Evolutionary conservation across 2,797 vertebrate species (phyloP).

Genomic region (Danio kyathit): DNA sequence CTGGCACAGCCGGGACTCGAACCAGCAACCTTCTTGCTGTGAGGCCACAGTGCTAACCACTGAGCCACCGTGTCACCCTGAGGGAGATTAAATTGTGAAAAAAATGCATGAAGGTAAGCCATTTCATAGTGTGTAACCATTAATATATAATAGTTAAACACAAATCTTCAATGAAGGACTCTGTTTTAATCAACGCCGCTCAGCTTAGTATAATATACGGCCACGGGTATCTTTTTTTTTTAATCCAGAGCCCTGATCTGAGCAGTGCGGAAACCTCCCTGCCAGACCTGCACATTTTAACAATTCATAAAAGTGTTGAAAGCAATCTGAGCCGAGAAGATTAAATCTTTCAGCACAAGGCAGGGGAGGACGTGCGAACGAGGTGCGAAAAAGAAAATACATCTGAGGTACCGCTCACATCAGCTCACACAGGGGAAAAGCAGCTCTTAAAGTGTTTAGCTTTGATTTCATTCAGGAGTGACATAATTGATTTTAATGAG

Average conservation of each 20-base stretch:
- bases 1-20: too few species aligned
- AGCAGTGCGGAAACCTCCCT: slow-evolving; percentile 44
- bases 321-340: slow-evolving; percentile 83
- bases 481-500: slow-evolving; percentile 87
- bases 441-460: slow-evolving; percentile 83
- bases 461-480: slow-evolving; percentile 87
- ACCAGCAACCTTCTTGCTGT: too few species aligned
- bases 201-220: too few species aligned
- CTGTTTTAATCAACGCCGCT: too few species aligned
- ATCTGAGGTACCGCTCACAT: slow-evolving; percentile 88
- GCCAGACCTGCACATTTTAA: slow-evolving; percentile 78
- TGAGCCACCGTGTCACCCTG: too few species aligned
- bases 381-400: slow-evolving; percentile 70
- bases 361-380: slow-evolving; percentile 57
- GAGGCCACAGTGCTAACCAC: too few species aligned
- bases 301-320: slow-evolving; percentile 89
- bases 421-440: slow-evolving; percentile 78
- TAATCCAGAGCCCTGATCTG: slow-evolving; percentile 34
- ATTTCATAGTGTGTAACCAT: too few species aligned
- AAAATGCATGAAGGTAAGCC: too few species aligned
- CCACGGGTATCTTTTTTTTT: not conserved
- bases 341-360: slow-evolving; percentile 78
- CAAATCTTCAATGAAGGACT: too few species aligned
- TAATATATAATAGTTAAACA: too few species aligned
- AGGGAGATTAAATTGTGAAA: too few species aligned